Percentiles rank a stretch among this genome's conserved stretches.
Conservation (phyloP, 2,888 invertebrate species). For the Labia minor region DNA sequence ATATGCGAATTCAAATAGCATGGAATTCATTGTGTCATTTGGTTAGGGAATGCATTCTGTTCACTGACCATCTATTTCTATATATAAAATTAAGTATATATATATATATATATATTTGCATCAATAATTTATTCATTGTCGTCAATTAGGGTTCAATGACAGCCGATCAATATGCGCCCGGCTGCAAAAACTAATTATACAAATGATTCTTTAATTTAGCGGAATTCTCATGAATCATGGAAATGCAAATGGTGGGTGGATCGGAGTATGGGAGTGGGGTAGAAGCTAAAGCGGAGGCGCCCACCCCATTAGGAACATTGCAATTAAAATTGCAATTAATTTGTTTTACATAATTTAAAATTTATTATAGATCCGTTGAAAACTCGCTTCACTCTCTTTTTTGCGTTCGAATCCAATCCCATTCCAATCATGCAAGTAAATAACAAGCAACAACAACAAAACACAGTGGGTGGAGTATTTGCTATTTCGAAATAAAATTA, state of each 20-base stretch:
- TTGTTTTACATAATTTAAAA: constrained; percentile 13
- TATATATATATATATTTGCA: not conserved
- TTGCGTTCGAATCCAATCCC: not conserved
- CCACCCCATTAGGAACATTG: not conserved
- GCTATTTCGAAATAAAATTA: not conserved
- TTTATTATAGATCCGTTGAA: not conserved
- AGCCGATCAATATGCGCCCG: not conserved
- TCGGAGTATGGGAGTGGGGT: not conserved
- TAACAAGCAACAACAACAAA: not conserved
- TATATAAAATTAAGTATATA: too few relatives aligned
- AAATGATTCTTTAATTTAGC: constrained; percentile 13
- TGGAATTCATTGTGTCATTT: not conserved
- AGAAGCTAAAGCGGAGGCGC: not conserved
- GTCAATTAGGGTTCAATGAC: not conserved
- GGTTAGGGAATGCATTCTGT: not conserved
- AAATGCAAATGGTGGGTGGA: not conserved
- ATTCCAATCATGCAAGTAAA: not conserved
- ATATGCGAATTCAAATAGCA: too few relatives aligned
- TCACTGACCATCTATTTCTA: not conserved
- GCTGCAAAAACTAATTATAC: constrained; percentile 13
- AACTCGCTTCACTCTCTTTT: not conserved
- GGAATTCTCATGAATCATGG: constrained; percentile 13
- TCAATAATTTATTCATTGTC: constrained; percentile 7
- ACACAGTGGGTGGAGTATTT: not conserved
- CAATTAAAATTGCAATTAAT: constrained; percentile 13